Percentiles rank a stretch among this genome's conserved stretches.
Evolutionary conservation across 2,113 vertebrate genomes (phyloP).

Genomic region (Rhinopomastus cyanomelas): DNA sequence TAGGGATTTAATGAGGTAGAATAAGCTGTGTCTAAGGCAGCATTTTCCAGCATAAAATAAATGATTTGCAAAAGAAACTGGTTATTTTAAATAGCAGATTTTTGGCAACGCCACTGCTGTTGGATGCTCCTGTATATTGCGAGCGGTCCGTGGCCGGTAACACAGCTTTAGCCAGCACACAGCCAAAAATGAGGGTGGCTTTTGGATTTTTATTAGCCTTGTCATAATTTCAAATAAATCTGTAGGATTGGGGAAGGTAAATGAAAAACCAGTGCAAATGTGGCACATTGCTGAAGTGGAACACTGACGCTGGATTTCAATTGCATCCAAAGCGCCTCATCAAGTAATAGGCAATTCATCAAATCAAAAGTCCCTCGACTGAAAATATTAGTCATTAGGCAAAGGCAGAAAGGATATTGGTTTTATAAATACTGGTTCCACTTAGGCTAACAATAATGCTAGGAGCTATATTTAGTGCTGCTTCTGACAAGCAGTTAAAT

Average conservation of each 20-base stretch:
- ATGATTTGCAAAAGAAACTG: background rate
- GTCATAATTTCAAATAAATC: background rate
- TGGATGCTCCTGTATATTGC: background rate
- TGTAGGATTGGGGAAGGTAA: background rate
- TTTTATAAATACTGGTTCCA: background rate
- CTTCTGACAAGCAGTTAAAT: conserved; percentile 36
- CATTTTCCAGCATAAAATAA: background rate
- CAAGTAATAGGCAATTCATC: conserved; percentile 18
- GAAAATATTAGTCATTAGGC: conserved; percentile 35
- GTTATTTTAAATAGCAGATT: background rate
- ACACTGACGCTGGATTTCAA: conserved; percentile 18
- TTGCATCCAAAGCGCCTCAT: background rate
- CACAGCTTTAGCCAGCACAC: background rate
- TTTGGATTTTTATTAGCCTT: background rate
- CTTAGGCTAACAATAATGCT: conserved; percentile 15
- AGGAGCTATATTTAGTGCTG: conserved; percentile 35
- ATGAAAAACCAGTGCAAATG: background rate
- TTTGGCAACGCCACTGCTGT: background rate
- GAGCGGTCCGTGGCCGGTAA: background rate
- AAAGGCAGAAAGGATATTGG: conserved; percentile 13
- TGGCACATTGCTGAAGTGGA: background rate
- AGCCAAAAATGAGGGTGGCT: background rate
- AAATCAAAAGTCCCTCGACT: conserved; percentile 1
- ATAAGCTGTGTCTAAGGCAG: background rate
- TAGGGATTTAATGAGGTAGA: background rate